Conservation (phyloP, 2,113 vertebrate species). For the Todiramphus saurophagus region DNA sequence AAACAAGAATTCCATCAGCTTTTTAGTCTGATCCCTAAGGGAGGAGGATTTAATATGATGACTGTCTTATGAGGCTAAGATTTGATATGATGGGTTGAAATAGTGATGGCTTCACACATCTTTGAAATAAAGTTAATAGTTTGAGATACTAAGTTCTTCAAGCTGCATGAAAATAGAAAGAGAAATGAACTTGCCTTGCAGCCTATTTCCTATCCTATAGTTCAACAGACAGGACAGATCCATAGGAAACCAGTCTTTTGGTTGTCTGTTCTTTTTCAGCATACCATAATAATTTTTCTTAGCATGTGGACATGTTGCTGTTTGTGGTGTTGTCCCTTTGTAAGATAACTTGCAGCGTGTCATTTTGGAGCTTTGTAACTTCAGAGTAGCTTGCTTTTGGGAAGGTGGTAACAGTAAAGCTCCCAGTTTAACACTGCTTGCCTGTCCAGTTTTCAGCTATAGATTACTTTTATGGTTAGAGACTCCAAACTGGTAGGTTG, state of each 20-base stretch:
- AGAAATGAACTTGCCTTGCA: background rate
- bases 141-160: background rate
- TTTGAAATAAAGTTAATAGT: background rate
- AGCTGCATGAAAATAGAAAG: background rate
- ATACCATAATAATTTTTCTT: background rate
- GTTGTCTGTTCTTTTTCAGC: background rate
- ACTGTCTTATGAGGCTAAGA: background rate
- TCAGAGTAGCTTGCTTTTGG: background rate
- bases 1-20: background rate
- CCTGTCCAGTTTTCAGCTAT: background rate
- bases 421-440: background rate
- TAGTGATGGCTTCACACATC: background rate
- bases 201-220: background rate
- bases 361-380: background rate
- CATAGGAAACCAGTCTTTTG: background rate
- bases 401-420: background rate
- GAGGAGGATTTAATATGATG: background rate
- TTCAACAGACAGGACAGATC: background rate
- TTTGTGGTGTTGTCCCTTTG: background rate
- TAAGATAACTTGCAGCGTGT: background rate
- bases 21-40: background rate
- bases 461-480: background rate
- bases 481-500: background rate
- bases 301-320: rapidly evolving
- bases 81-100: background rate